phyloP scores from a whole-genome alignment of 2,113 vertebrate genomes.

The Anthoscopus minutus region DNA sequence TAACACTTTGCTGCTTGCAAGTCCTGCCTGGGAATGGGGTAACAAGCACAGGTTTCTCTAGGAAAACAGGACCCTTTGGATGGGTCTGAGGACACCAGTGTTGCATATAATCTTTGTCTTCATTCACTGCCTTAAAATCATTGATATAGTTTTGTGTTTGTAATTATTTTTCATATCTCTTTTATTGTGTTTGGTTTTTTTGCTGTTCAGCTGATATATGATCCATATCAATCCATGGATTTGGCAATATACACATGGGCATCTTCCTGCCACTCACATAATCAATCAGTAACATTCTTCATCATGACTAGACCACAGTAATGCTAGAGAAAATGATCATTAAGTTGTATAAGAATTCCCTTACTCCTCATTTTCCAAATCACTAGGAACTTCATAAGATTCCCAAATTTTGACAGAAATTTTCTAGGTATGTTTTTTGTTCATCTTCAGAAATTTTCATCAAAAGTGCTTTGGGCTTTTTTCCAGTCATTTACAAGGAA shows the following conservation, averaged over 20 bases:
- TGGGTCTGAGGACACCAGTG: not conserved
- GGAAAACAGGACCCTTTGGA: not conserved
- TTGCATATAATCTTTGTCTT: not conserved
- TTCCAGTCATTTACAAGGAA: not conserved
- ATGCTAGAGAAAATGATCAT: not conserved
- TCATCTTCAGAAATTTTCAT: not conserved
- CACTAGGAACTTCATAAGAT: not conserved
- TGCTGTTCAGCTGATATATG: not conserved
- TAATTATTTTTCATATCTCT: not conserved
- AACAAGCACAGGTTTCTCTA: not conserved
- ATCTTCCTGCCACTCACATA: not conserved
- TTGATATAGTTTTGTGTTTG: fast-evolving
- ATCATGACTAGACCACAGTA: not conserved
- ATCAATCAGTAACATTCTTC: not conserved
- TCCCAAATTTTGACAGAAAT: not conserved
- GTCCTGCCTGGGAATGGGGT: not conserved
- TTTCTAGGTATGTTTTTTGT: not conserved
- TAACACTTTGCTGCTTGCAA: conserved; percentile 5
- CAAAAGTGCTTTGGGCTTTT: not conserved
- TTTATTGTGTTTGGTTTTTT: not conserved
- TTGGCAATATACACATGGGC: not conserved
- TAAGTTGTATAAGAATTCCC: not conserved
- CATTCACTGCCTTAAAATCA: not conserved
- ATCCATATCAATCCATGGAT: not conserved
- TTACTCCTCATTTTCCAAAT: not conserved